phyloP scores from a whole-genome alignment of 2,888 invertebrate species.

The Lissocephala sabroskyi region DNA sequence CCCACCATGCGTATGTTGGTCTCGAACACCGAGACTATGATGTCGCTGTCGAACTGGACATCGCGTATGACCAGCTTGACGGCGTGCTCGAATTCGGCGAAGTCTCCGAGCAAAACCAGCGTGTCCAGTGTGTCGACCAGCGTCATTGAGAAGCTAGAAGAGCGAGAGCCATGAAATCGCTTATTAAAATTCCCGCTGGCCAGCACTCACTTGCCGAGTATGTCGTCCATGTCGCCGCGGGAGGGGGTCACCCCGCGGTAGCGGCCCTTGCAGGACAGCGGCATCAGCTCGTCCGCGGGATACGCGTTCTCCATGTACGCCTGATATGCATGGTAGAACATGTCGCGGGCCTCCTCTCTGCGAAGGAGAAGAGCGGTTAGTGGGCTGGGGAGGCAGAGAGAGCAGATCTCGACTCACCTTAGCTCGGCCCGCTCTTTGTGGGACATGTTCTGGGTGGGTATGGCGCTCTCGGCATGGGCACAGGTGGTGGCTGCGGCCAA shows the following conservation, averaged over 20 bases:
- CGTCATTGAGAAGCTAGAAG: conserved; percentile 93
- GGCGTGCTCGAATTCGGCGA: conserved; percentile 94
- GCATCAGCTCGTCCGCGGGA: conserved; percentile 99
- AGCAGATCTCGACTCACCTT: conserved; percentile 76
- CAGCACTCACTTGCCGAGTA: conserved; percentile 92
- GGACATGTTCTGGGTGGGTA: conserved; percentile 75
- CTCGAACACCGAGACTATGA: conserved; percentile 97
- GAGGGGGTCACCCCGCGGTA: conserved; percentile 91
- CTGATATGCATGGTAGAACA: conserved; percentile 97
- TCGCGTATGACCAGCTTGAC: conserved; percentile 88
- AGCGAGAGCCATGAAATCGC: not conserved
- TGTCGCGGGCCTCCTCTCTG: conserved; percentile 91
- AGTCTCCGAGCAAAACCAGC: conserved; percentile 90
- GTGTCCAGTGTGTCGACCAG: conserved; percentile 96
- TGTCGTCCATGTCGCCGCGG: conserved; percentile 96
- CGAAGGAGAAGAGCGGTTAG: too few relatives aligned
- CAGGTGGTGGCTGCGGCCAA: conserved; percentile 31
- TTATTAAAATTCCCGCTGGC: not conserved
- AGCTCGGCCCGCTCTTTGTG: conserved; percentile 78
- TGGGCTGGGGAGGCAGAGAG: too few relatives aligned
- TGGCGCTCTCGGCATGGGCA: conserved; percentile 48
- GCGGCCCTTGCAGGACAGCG: conserved; percentile 93
- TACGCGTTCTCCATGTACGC: conserved; percentile 98
- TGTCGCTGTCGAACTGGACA: conserved; percentile 93
- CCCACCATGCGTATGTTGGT: conserved; percentile 98